Conservation (phyloP, 2,888 invertebrate genomes). For the Ophion costatus region DNA sequence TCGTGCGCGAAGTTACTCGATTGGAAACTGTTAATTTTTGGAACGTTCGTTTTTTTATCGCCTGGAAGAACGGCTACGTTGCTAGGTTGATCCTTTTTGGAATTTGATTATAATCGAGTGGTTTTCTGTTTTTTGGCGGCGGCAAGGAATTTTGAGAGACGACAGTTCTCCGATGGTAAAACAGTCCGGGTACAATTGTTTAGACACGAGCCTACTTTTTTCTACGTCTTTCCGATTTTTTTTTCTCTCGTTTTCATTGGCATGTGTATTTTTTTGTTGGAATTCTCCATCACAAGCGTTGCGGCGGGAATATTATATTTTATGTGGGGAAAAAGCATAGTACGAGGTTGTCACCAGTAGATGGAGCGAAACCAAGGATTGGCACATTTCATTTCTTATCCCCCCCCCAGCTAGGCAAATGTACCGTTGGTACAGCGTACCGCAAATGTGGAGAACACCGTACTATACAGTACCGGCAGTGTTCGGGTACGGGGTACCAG, state of each 20-base stretch:
- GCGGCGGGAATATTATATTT: neutral
- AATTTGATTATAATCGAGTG: neutral
- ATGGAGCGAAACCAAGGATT: neutral
- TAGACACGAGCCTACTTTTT: neutral
- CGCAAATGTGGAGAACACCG: too few relatives aligned
- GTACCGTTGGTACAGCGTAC: too few relatives aligned
- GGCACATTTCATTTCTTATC: too few relatives aligned
- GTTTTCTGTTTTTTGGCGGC: neutral
- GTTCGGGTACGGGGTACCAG: too few relatives aligned
- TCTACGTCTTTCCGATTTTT: neutral
- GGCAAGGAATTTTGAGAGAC: neutral
- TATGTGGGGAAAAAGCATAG: neutral
- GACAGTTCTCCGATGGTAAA: neutral
- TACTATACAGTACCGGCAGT: too few relatives aligned
- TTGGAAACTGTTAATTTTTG: neutral
- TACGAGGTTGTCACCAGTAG: neutral
- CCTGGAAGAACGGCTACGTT: neutral
- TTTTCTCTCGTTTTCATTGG: neutral
- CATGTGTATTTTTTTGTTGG: neutral
- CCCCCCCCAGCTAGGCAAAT: too few relatives aligned
- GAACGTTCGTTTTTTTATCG: neutral
- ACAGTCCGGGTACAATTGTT: neutral
- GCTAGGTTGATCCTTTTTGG: neutral
- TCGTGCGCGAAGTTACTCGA: neutral
- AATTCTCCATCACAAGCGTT: neutral